phyloP scores from a whole-genome alignment of 2,888 invertebrate species.

The Lithosia quadra region DNA sequence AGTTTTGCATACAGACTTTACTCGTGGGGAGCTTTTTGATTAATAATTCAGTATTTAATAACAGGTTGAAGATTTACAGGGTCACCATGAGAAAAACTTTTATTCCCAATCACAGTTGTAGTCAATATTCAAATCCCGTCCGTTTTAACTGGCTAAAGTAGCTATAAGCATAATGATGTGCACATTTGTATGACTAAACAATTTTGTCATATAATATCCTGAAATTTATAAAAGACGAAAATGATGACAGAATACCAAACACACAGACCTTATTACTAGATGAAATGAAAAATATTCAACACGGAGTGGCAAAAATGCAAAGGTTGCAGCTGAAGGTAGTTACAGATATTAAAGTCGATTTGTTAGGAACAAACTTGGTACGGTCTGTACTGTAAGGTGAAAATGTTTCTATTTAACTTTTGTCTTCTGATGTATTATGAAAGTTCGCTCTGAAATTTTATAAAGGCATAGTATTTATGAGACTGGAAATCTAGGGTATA shows the following conservation, averaged over 20 bases:
- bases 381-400: conserved; percentile 29
- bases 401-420: conserved; percentile 50
- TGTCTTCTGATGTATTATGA: conserved; percentile 37
- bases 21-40: conserved; percentile 8
- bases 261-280: conserved; percentile 46
- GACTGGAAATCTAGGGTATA: too few species aligned
- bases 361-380: conserved; percentile 55
- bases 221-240: too few species aligned
- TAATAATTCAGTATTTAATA: too few species aligned
- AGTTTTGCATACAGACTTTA: conserved; percentile 26
- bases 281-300: conserved; percentile 50
- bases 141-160: too few species aligned
- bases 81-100: too few species aligned
- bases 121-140: too few species aligned
- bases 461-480: too few species aligned
- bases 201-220: too few species aligned
- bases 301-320: conserved; percentile 52
- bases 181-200: too few species aligned
- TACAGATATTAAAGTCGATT: conserved; percentile 58
- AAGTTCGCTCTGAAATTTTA: conserved; percentile 22
- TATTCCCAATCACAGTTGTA: too few species aligned
- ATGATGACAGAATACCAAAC: conserved; percentile 16
- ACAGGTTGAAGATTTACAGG: too few species aligned
- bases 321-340: conserved; percentile 47
- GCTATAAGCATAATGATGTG: too few species aligned